Evolutionary conservation across 2,888 invertebrate species (phyloP), one percentile per base, ranked within the genome.

Genomic region (Cylindroiulus punctatus): DNA sequence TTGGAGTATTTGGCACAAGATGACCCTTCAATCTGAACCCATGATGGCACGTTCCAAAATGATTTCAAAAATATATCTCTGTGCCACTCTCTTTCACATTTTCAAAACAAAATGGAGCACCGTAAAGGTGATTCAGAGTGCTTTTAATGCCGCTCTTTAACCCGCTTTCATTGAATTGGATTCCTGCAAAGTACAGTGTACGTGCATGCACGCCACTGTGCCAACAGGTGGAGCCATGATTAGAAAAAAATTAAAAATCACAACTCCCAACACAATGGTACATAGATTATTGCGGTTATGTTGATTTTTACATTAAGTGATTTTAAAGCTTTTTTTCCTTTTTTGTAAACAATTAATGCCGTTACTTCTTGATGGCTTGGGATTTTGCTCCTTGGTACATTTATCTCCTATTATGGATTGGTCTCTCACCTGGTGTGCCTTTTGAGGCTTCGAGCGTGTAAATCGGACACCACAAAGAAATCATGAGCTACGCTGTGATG

Each of bases 61-160:
- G n/a, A n/a, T n/a, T n/a, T n/a, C n/a, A n/a, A n/a, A 57, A 57
- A 57, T 22, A 10, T 65, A 65, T 65, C n/a, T 5, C 65, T 22
- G 65, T 65, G 65, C 76, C 30, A 76, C 10, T 76, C 30, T 30
- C 26, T 76, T 12, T 12, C 30, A 30, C 30, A 76, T 30, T 76
- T 76, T 76, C 30, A 76, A 76, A 76, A 30, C 76, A 30, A 76
- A 76, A 76, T 76, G 76, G 76, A 76, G 76, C 76, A 76, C 76
- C 76, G 30, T 76, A 76, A 36, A 76, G 26, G 30, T 76, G 76
- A 76, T 76, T 76, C 76, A 30, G 76, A 30, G 76, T 30, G 76
- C 26, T 76, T 76, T 4, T 36, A 30, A 76, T 30, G 30, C 76
- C 76, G 26, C 76, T 76, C 76, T 76, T 76, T 76, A 76, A 76